phyloP scores from a whole-genome alignment of 2,888 invertebrate species.

The Leptinotarsa rubiginosa region DNA sequence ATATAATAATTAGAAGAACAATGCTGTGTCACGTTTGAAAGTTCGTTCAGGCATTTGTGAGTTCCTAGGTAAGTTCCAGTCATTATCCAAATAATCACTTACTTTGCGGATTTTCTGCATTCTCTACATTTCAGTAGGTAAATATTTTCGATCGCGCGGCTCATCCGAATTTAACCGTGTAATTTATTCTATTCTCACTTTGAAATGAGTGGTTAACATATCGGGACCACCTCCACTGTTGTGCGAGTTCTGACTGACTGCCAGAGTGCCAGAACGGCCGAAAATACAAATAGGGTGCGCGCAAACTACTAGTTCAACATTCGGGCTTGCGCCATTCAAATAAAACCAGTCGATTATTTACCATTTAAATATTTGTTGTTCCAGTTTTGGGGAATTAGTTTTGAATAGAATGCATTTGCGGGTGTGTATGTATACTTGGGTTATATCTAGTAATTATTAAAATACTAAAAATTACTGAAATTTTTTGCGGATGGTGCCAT shows the following conservation, averaged over 20 bases:
- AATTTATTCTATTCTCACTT: neutral
- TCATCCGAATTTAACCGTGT: neutral
- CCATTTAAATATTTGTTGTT: slow-evolving; percentile 44
- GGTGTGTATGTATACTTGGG: neutral
- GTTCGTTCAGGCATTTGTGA: neutral
- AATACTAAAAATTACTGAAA: too few relatives aligned
- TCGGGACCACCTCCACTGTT: slow-evolving; percentile 7
- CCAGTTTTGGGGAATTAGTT: slow-evolving; percentile 22
- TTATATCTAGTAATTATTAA: too few relatives aligned
- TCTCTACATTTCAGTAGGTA: neutral
- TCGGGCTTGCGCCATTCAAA: slow-evolving; percentile 38
- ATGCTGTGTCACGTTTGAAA: neutral
- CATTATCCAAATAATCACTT: slow-evolving; percentile 9
- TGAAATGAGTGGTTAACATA: slow-evolving; percentile 7
- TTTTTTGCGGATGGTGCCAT: too few relatives aligned
- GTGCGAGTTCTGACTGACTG: slow-evolving; percentile 19
- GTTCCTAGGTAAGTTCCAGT: neutral
- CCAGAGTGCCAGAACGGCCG: slow-evolving; percentile 29
- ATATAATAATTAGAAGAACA: neutral
- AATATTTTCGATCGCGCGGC: neutral
- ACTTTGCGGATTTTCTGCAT: slow-evolving; percentile 9
- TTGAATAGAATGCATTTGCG: neutral
- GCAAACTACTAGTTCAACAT: slow-evolving; percentile 34
- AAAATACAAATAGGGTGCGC: slow-evolving; percentile 33
- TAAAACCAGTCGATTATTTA: slow-evolving; percentile 30